Evolutionary conservation across 2,113 vertebrate species (phyloP).

Genomic region (Anser brachyrhynchus): DNA sequence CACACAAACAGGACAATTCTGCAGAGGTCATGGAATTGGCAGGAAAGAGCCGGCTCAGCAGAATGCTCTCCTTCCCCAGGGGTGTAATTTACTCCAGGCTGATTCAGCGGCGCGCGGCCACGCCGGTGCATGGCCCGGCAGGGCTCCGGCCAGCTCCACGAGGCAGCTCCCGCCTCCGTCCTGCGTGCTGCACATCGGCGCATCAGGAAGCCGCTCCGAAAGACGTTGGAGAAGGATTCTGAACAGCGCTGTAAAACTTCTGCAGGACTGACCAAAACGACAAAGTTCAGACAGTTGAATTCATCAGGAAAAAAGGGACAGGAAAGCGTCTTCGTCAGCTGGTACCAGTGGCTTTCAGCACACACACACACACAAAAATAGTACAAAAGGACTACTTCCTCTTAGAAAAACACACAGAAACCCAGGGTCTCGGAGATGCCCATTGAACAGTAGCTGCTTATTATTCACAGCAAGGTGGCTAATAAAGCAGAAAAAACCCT

Average conservation of each 20-base stretch:
- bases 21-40: slow-evolving; percentile 37
- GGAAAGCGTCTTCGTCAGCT: neutral
- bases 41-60: slow-evolving; percentile 40
- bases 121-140: neutral
- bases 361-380: neutral
- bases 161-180: neutral
- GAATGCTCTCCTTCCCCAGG: slow-evolving; percentile 1
- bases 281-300: neutral
- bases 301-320: neutral
- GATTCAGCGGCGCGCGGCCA: slow-evolving; percentile 17
- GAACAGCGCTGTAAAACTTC: neutral
- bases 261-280: neutral
- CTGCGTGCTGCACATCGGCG: neutral
- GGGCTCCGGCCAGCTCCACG: neutral
- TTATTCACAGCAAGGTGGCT: rapidly evolving
- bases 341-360: neutral
- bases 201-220: neutral
- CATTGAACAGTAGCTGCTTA: neutral
- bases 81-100: slow-evolving; percentile 41
- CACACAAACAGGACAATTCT: neutral
- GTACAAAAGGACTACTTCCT: neutral
- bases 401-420: neutral
- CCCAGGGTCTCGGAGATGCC: neutral
- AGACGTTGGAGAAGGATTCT: neutral
- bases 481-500: neutral